phyloP scores from a whole-genome alignment of 2,797 vertebrate genomes.

The Acipenser oxyrinchus region DNA sequence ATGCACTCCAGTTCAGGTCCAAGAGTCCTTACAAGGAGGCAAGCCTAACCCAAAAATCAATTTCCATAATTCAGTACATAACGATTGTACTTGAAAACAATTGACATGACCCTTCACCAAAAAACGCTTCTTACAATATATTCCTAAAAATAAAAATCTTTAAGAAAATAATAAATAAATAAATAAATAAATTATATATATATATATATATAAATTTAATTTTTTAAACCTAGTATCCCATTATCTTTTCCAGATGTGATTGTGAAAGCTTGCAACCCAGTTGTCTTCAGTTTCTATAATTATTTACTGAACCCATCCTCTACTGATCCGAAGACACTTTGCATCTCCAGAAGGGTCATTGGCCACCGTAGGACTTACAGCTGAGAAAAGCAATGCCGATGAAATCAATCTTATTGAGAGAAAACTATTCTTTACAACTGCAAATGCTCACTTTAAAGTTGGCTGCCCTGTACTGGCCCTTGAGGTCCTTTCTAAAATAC shows the following conservation, averaged over 20 bases:
- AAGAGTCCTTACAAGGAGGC: too few relatives aligned
- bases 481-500: constrained; percentile 97
- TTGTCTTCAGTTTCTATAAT: constrained; percentile 98
- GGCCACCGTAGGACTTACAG: constrained; percentile 67
- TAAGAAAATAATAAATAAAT: too few relatives aligned
- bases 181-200: too few relatives aligned
- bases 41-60: too few relatives aligned
- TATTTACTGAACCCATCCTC: constrained; percentile 91
- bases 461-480: constrained; percentile 94
- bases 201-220: too few relatives aligned
- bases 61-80: too few relatives aligned
- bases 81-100: too few relatives aligned
- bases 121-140: too few relatives aligned
- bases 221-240: constrained; percentile 1
- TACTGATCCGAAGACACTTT: constrained; percentile 87
- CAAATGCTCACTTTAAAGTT: constrained; percentile 98
- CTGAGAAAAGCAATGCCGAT: constrained; percentile 79
- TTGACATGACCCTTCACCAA: too few relatives aligned
- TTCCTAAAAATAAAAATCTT: too few relatives aligned
- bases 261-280: constrained; percentile 90
- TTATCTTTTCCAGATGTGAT: constrained; percentile 60
- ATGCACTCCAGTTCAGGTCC: too few relatives aligned
- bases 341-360: constrained; percentile 69
- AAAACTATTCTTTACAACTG: constrained; percentile 96
- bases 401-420: constrained; percentile 98